These are phyloP conservation scores for Tenodera sinensis DNA, from an alignment of 2,888 invertebrate species.

Conservation along the genomic window DNA sequence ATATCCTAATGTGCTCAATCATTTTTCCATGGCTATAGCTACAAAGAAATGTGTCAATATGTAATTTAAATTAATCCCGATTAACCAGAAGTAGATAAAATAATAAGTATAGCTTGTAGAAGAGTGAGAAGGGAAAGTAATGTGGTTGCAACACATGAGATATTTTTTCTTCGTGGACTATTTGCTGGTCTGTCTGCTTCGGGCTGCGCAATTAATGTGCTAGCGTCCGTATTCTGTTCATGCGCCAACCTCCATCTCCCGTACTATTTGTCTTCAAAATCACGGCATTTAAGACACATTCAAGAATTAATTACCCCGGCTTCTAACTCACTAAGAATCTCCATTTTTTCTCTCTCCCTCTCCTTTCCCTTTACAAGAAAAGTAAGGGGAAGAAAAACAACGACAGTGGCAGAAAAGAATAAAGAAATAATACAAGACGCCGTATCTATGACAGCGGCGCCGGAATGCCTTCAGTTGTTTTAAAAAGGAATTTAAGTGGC, in stretches of 20 bases:
- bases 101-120: no score
- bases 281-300: constrained; percentile 15
- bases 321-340: constrained; percentile 6
- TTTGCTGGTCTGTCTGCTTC: background rate
- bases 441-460: constrained; percentile 13
- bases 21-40: no score
- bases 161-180: no score
- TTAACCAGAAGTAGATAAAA: no score
- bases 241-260: background rate
- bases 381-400: background rate
- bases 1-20: no score
- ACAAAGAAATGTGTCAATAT: no score
- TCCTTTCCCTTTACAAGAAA: background rate
- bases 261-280: constrained; percentile 10
- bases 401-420: background rate
- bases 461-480: constrained; percentile 11
- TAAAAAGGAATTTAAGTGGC: constrained; percentile 16
- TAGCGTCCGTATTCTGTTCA: background rate
- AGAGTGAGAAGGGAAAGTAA: no score
- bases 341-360: background rate
- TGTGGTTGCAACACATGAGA: no score
- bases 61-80: no score
- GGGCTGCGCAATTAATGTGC: background rate
- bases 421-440: constrained; percentile 12
- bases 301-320: constrained; percentile 15